Base-by-base conservation (phyloP, 2,113 vertebrate species). In the Pseudopodoces humilis region DNA sequence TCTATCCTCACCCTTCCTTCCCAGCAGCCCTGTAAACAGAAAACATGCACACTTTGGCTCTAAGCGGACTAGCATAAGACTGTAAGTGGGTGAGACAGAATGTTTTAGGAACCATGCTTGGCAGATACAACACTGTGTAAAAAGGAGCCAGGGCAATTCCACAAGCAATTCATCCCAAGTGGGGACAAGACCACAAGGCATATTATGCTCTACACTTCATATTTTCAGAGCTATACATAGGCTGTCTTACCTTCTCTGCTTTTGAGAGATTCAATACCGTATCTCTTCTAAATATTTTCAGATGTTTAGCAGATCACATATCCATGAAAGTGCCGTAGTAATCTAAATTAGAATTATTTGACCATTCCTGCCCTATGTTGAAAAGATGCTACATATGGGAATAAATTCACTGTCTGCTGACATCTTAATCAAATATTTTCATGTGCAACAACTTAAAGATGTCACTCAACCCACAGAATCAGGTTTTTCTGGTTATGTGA, bases 401-500 rank as follows among this genome's bases (percentile, higher is more conserved):
- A 92, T 87, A 88, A 84, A 90, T 78, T 67, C 67, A 55, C 47
- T 53, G 5, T 63, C 74, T 88, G 63, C 46, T 80, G 86, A 94
- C 75, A 78, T 95, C 83, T 91, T 95, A 91, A 81, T 90, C 71
- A 86, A 89, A 68, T 79, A 33, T 41, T 96, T 83, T 80, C 80
- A 75, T n/a, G 9, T 84, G 77, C 33, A 58, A 53, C 30, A 82
- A 81, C 62, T 94, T 88, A 65, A 93, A 91, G 59, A 75, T 1
- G 7, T 93, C 58, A 74, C 15, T 96, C 70, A 91, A 82, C 50
- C 35, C 56, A 87, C 17, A 76, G 90, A 87, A 83, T 94, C 50
- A 88, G 52, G 19, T 79, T 91, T 91, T 97, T 87, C 79, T 96
- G 87, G 94, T 97, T 95, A 94, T 59, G 15, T 80, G 62, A 76